phyloP scores from a whole-genome alignment of 2,888 invertebrate species.

The Erebia epiphron region DNA sequence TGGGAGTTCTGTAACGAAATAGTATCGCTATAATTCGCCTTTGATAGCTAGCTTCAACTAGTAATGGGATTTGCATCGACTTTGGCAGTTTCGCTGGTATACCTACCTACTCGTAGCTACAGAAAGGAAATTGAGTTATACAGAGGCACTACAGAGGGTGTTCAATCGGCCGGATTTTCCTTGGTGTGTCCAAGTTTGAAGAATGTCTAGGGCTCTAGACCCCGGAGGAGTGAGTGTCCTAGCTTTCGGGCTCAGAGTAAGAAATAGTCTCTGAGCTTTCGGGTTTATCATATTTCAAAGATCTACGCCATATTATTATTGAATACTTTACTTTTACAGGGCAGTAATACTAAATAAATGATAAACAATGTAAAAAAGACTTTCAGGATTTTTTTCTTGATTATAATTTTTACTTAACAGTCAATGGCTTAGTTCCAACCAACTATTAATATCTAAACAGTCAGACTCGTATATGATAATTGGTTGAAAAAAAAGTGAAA shows the following conservation, averaged over 20 bases:
- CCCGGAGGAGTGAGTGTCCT: no score
- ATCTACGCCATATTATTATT: no score
- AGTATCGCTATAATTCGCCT: conserved; percentile 12
- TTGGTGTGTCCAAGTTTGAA: not conserved
- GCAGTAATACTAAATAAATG: no score
- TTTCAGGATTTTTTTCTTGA: no score
- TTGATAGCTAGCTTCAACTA: conserved; percentile 13
- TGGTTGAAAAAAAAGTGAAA: conserved; percentile 10
- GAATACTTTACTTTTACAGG: no score
- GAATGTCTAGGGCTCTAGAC: not conserved
- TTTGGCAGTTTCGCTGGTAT: not conserved
- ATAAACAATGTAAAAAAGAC: no score
- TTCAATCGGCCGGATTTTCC: not conserved
- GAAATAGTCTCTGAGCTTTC: no score
- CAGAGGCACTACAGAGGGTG: not conserved
- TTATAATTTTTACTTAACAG: no score
- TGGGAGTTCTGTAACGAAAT: conserved; percentile 7
- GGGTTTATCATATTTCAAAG: no score
- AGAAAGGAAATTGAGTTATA: not conserved
- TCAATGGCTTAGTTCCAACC: no score
- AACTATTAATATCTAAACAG: not conserved
- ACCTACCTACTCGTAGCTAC: not conserved
- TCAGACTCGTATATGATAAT: not conserved
- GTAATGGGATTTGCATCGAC: conserved; percentile 10
- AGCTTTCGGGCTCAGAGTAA: no score